These are phyloP conservation scores for Spondyliosoma cantharus DNA, from an alignment of 2,797 vertebrate species.

Conservation along the genomic window DNA sequence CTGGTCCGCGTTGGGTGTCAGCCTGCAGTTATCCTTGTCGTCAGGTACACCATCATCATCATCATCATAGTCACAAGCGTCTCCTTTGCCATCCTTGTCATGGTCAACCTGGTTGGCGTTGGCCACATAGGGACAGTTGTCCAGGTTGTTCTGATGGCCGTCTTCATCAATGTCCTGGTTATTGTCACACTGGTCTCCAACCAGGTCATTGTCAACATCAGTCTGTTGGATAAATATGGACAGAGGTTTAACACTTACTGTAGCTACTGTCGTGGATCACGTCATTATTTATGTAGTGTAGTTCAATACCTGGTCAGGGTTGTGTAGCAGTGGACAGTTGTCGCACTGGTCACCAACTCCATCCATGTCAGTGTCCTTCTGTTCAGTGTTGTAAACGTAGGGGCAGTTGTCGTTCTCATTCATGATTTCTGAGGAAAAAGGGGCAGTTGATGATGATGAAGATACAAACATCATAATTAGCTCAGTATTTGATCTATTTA, in stretches of 20 bases:
- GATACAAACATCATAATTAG: not conserved
- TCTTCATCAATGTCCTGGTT: slow-evolving; percentile 98
- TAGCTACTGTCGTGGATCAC: not conserved
- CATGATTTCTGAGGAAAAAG: slow-evolving; percentile 85
- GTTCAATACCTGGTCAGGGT: slow-evolving; percentile 91
- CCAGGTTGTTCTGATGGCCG: slow-evolving; percentile 97
- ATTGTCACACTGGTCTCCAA: slow-evolving; percentile 97
- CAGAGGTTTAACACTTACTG: slow-evolving; percentile 11
- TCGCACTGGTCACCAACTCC: slow-evolving; percentile 98
- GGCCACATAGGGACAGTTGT: slow-evolving; percentile 97
- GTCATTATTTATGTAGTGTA: not conserved
- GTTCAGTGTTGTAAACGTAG: slow-evolving; percentile 95
- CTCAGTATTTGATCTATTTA: not conserved
- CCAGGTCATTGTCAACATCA: slow-evolving; percentile 94
- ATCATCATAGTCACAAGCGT: slow-evolving; percentile 95
- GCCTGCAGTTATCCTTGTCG: slow-evolving; percentile 96
- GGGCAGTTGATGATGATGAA: not conserved
- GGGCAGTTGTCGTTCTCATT: slow-evolving; percentile 97
- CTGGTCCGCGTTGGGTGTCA: slow-evolving; percentile 92
- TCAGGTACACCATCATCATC: slow-evolving; percentile 96
- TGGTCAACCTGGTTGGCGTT: slow-evolving; percentile 98
- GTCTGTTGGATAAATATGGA: slow-evolving; percentile 78
- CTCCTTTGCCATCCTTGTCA: slow-evolving; percentile 94
- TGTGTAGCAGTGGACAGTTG: slow-evolving; percentile 96
- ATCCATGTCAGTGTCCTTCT: slow-evolving; percentile 95